Base-by-base conservation (phyloP, 2,797 vertebrate genomes). In the Netta rufina region DNA sequence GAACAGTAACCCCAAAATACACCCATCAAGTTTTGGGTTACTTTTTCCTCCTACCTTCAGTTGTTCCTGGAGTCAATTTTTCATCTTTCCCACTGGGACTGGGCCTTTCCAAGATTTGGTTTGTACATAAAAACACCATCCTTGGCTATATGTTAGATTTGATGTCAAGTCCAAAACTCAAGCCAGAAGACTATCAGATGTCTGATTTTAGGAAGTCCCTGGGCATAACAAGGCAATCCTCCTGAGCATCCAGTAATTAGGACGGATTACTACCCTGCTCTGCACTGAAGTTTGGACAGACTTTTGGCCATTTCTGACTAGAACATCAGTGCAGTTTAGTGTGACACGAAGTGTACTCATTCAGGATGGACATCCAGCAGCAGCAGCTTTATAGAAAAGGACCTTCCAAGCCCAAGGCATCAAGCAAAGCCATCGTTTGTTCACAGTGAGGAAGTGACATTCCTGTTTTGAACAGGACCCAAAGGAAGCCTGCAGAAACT, bases 1-100 rank as follows among this genome's bases (percentile, higher is more conserved):
- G 58, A 94, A 65, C 18, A 90, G 54, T 47, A 89, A 94, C 38
- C 25, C 54, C 81, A 87, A 90, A 92, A 90, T 25, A 87, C 6
- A 83, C 5, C 32, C 17, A 72, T 33, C 20, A 66, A 24, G 22
- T 61, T 92, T 72, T 8, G 51, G 32, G 30, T 77, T 67, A 74
- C 56, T 54, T 95, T 75, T 36, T 78, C n/a, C 64, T 91, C 60
- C 84, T 73, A 24, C 60, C n/a, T 82, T 79, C n/a, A 72, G 39
- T 20, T 92, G 41, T 33, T 83, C 89, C 45, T 71, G 82, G 25
- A 91, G 72, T 8, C 3, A 84, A 19, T 57, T 80, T 70, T 90
- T 58, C 15, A 24, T 14, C 65, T 65, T 83, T 85, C 54, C 49
- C 54, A 75, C 11, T 21, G 89, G 61, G 33, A 58, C 49, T 11